Evolutionary conservation across 1,140 invertebrate genomes (phyloP).

Genomic region (Bombyx mori): DNA sequence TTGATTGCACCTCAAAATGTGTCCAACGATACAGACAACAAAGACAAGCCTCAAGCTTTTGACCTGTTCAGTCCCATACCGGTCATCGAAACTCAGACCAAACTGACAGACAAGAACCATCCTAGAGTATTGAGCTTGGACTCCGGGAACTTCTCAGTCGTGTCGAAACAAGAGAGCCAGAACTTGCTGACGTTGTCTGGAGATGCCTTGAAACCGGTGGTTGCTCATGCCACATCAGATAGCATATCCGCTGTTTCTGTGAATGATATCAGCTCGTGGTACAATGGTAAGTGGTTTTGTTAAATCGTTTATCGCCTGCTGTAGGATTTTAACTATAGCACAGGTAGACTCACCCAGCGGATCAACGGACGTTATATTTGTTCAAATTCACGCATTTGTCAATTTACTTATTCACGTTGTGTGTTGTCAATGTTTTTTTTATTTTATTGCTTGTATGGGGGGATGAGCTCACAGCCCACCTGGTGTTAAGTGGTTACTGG

Average conservation of each 20-base stretch:
- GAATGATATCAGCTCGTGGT: constrained; percentile 73
- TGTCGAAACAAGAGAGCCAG: constrained; percentile 42
- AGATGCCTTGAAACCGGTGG: constrained; percentile 48
- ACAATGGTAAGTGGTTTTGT: constrained; percentile 56
- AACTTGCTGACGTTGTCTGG: constrained; percentile 47
- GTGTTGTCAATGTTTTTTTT: too few species aligned
- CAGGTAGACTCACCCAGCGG: too few species aligned
- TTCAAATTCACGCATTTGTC: too few species aligned
- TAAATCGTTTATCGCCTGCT: background rate
- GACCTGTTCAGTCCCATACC: constrained; percentile 72
- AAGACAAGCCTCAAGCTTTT: constrained; percentile 47
- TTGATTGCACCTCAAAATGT: constrained; percentile 15
- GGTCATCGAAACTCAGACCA: constrained; percentile 44
- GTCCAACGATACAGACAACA: background rate
- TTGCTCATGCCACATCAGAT: constrained; percentile 50
- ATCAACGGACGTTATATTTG: too few species aligned
- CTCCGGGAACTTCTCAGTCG: constrained; percentile 59
- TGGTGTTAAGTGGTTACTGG: too few species aligned
- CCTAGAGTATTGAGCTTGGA: constrained; percentile 55
- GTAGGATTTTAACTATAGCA: background rate
- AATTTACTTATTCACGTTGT: too few species aligned
- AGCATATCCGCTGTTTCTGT: constrained; percentile 68
- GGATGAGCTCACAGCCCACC: too few species aligned
- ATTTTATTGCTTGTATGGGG: too few species aligned
- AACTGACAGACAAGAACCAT: constrained; percentile 41